Conservation (phyloP, 2,113 vertebrate genomes). For the Hylia prasina region DNA sequence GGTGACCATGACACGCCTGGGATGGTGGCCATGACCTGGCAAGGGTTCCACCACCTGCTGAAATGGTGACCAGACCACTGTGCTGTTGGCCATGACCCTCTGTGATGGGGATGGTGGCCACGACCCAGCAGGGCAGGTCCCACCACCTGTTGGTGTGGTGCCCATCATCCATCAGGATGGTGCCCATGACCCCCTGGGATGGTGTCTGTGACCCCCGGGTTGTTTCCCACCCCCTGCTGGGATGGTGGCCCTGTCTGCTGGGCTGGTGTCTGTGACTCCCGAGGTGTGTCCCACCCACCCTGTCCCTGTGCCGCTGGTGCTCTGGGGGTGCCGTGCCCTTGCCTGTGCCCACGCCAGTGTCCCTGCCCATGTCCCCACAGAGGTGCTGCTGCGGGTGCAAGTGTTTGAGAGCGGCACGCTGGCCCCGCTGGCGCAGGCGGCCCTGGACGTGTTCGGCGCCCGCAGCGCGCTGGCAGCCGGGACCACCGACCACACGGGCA, state of each 20-base stretch:
- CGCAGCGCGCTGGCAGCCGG: slow-evolving; percentile 80
- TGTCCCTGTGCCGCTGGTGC: neutral
- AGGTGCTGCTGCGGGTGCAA: slow-evolving; percentile 93
- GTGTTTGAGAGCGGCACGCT: slow-evolving; percentile 92
- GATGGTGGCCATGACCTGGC: neutral
- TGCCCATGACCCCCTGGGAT: neutral
- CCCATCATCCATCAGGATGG: too few relatives aligned
- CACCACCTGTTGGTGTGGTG: neutral
- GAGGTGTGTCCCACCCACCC: too few relatives aligned
- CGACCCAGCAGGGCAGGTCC: neutral
- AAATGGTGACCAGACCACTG: too few relatives aligned
- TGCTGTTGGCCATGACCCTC: neutral
- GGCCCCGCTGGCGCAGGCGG: slow-evolving; percentile 80
- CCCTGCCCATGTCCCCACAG: slow-evolving; percentile 56
- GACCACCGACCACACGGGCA: slow-evolving; percentile 78
- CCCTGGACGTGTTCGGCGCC: slow-evolving; percentile 86
- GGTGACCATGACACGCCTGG: neutral
- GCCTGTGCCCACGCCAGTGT: fast-evolving
- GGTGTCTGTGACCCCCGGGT: neutral
- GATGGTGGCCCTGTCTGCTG: neutral
- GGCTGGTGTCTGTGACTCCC: neutral
- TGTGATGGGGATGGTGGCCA: neutral
- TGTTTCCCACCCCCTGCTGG: neutral
- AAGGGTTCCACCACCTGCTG: too few relatives aligned
- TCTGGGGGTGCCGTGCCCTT: neutral